Evolutionary conservation across 2,113 vertebrate species (phyloP).

Genomic region (Sorex fumeus): DNA sequence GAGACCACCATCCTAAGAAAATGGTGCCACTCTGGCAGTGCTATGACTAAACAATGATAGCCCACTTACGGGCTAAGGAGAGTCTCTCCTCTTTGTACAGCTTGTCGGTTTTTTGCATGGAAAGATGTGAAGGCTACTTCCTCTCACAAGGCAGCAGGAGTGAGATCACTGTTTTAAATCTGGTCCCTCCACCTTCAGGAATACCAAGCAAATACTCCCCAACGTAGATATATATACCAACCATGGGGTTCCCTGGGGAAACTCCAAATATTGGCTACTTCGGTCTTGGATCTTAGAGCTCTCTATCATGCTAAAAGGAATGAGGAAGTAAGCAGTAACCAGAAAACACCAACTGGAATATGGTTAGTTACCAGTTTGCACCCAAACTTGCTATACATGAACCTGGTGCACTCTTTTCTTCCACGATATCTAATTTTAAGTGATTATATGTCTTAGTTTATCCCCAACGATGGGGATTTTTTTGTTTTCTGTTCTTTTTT

Average conservation of each 20-base stretch:
- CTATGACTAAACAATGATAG: neutral
- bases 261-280: neutral
- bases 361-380: neutral
- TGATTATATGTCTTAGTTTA: neutral
- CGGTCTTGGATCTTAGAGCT: neutral
- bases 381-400: neutral
- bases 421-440: neutral
- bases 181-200: neutral
- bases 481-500: neutral
- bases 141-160: neutral
- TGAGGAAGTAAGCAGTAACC: neutral
- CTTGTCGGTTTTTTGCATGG: neutral
- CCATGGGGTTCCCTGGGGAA: neutral
- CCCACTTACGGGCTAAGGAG: neutral
- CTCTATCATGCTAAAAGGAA: neutral
- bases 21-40: neutral
- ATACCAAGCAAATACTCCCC: neutral
- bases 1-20: neutral
- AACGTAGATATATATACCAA: neutral
- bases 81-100: neutral
- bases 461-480: neutral
- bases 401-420: neutral
- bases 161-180: neutral
- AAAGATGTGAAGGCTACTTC: neutral
- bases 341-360: neutral